Evolutionary conservation across 1,140 invertebrate species (phyloP), one percentile per base, ranked within the genome.

Genomic region (Papilio dardanus): DNA sequence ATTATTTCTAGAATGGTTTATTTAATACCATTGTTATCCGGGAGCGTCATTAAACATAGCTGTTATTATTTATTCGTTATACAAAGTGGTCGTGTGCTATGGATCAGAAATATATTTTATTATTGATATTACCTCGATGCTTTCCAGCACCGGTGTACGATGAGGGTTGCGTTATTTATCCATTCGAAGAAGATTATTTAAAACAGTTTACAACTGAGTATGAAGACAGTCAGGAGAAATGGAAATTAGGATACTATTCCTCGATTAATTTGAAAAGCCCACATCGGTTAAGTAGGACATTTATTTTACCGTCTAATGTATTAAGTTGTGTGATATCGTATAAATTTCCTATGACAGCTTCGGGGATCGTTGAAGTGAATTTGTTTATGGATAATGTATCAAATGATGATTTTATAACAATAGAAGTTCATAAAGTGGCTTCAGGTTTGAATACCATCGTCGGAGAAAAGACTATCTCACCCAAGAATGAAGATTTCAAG

Each of bases 241-340:
- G 37, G 81, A 75, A 37, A 79, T 76, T 75, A 71, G 79, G 46
- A 3, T 42, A 79, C 24, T 82, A 82, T 54, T 71, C 74, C 2
- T 50, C 69, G 2, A 67, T 74, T 16, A 7, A 30, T 10, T 62
- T 81, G 16, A 77, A 81, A 0, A 71, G 71, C 30, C 71, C 77
- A 7, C 19, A 84, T 62, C 37, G 37, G 5, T 12, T 33, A 0
- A 83, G 82, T 12, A 71, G 66, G 12, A 69, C 35, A 24, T 86
- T 81, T 58, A 74, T 81, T 42, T 21, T 77, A 33, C 80, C 79
- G 30, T 71, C 71, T 35, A 30, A 74, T 33, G 31, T 40, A 1
- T 54, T 77, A 4, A 84, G 84, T 62, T 86, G 84, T 24, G 75
- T 76, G n/a, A 74, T 83, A 19, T 83, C 84, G 0, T 80, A 78